Evolutionary conservation across 1,140 invertebrate genomes (phyloP).

Genomic region (Brachionus angularis): DNA sequence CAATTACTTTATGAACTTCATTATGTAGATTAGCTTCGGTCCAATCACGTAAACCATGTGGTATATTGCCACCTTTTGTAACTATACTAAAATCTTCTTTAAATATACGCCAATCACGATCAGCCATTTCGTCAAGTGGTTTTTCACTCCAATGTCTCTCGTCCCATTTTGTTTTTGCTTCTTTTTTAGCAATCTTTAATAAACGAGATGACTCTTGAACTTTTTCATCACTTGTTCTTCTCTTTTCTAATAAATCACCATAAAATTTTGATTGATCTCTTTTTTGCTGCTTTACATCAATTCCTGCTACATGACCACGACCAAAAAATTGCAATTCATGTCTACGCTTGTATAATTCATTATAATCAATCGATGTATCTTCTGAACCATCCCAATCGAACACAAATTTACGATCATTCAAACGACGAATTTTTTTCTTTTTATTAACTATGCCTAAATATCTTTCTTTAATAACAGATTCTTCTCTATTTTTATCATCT

Average conservation of each 20-base stretch:
- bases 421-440: slow-evolving; percentile 75
- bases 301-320: slow-evolving; percentile 90
- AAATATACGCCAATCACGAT: slow-evolving; percentile 99
- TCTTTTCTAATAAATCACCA: slow-evolving; percentile 86
- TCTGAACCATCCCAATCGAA: slow-evolving; percentile 99
- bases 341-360: slow-evolving; percentile 88
- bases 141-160: slow-evolving; percentile 99
- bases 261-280: slow-evolving; percentile 97
- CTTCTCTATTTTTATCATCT: slow-evolving; percentile 29
- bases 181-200: slow-evolving; percentile 87
- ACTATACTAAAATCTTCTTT: slow-evolving; percentile 98
- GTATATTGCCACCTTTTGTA: slow-evolving; percentile 93
- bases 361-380: slow-evolving; percentile 96
- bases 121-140: slow-evolving; percentile 86
- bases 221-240: slow-evolving; percentile 92
- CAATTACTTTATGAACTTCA: slow-evolving; percentile 89
- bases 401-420: slow-evolving; percentile 98
- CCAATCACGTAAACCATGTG: slow-evolving; percentile 91
- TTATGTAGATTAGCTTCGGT: slow-evolving; percentile 83
- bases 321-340: slow-evolving; percentile 96
- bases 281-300: slow-evolving; percentile 87
- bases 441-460: slow-evolving; percentile 90
- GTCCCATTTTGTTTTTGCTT: slow-evolving; percentile 98
- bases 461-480: slow-evolving; percentile 64
- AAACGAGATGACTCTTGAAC: slow-evolving; percentile 90